Evolutionary conservation across 1,140 invertebrate species (phyloP).

Genomic region (Bilobella aurantiaca): DNA sequence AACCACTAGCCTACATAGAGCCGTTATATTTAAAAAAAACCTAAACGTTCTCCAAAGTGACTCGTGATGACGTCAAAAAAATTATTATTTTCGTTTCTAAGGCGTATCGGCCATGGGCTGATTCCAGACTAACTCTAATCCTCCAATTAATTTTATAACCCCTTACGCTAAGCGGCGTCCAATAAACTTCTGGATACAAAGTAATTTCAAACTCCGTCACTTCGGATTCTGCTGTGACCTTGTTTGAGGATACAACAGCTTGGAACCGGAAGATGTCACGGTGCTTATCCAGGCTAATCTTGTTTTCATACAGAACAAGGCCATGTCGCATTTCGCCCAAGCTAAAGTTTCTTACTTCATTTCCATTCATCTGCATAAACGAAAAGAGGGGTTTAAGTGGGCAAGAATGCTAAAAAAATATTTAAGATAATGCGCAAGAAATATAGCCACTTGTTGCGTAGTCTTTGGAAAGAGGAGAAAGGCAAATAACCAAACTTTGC

Average conservation of each 20-base stretch:
- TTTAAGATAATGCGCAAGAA: neutral
- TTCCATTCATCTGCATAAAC: conserved; percentile 16
- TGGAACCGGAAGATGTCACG: conserved; percentile 30
- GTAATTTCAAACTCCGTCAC: conserved; percentile 28
- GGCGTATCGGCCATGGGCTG: too few relatives aligned
- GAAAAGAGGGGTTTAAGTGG: neutral
- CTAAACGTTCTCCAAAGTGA: too few relatives aligned
- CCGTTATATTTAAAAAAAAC: too few relatives aligned
- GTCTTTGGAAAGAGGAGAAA: too few relatives aligned
- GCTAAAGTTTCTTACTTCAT: conserved; percentile 24
- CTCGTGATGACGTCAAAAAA: neutral
- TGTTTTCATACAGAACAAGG: conserved; percentile 28
- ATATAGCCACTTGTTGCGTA: neutral
- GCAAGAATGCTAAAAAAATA: neutral
- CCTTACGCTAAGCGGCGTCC: conserved; percentile 38
- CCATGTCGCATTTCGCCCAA: conserved; percentile 26
- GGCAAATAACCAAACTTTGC: too few relatives aligned
- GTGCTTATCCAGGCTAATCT: conserved; percentile 19
- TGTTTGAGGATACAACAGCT: conserved; percentile 20
- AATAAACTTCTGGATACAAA: conserved; percentile 42
- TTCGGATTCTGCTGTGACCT: conserved; percentile 21
- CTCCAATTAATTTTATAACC: too few relatives aligned
- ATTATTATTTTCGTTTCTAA: too few relatives aligned
- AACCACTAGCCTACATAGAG: too few relatives aligned
- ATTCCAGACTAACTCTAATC: too few relatives aligned